Conservation (phyloP, 2,888 invertebrate species). For the Cyclophora punctaria region DNA sequence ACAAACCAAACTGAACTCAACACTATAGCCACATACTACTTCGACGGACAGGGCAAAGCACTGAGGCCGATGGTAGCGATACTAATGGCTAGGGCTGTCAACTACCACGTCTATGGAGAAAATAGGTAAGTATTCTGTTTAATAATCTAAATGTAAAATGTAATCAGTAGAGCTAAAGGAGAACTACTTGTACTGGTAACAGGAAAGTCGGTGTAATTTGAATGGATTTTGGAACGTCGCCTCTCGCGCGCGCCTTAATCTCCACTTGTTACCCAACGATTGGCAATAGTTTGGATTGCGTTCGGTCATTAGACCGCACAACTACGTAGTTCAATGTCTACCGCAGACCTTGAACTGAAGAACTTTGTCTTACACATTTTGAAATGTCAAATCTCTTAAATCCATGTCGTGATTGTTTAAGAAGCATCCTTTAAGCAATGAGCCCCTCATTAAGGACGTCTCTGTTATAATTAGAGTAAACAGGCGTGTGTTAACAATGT, state of each 20-base stretch:
- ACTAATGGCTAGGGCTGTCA: slow-evolving; percentile 94
- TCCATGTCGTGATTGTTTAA: no score
- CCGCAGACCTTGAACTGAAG: slow-evolving; percentile 34
- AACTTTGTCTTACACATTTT: no score
- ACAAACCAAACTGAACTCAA: slow-evolving; percentile 89
- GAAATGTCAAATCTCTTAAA: no score
- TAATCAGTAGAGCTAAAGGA: no score
- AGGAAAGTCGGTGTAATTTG: background rate
- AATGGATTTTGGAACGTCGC: slow-evolving; percentile 17
- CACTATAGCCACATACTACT: slow-evolving; percentile 96
- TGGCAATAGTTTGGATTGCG: slow-evolving; percentile 44
- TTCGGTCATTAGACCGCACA: slow-evolving; percentile 41
- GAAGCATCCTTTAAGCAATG: no score
- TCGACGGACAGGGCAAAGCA: slow-evolving; percentile 98
- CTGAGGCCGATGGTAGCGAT: slow-evolving; percentile 95
- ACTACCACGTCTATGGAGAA: slow-evolving; percentile 90
- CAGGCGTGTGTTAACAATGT: slow-evolving; percentile 5
- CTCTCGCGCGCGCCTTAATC: slow-evolving; percentile 29
- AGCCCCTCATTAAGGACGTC: no score
- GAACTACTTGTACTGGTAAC: no score
- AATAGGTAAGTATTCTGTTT: slow-evolving; percentile 76
- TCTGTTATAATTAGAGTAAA: no score
- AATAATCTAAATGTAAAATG: no score
- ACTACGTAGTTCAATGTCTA: slow-evolving; percentile 52
- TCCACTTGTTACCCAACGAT: slow-evolving; percentile 36